phyloP scores from a whole-genome alignment of 2,113 vertebrate genomes.

The Festucalex cinctus region DNA sequence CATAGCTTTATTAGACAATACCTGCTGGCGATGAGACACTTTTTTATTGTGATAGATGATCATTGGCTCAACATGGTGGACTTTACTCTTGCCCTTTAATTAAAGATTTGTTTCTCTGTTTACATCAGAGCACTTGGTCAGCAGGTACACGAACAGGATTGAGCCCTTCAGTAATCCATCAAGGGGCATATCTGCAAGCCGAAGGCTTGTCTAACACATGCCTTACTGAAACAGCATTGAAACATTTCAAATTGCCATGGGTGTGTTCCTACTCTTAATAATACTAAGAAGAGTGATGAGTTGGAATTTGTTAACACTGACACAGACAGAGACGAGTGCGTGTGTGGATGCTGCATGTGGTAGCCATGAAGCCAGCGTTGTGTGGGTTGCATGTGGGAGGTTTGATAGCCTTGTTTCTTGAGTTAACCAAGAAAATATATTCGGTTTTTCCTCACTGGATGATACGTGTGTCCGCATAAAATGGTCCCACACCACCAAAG shows the following conservation, averaged over 20 bases:
- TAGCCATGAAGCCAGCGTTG: conserved; percentile 26
- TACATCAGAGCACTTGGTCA: not conserved
- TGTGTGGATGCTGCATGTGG: conserved; percentile 24
- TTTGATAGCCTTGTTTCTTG: conserved; percentile 20
- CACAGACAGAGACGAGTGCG: conserved; percentile 6
- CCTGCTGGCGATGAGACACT: not conserved
- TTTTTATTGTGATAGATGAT: not conserved
- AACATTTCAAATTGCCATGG: not conserved
- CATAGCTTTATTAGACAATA: not conserved
- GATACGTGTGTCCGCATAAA: conserved; percentile 26
- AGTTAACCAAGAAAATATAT: conserved; percentile 15
- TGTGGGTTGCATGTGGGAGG: conserved; percentile 53
- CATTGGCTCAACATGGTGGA: not conserved
- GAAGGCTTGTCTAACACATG: not conserved
- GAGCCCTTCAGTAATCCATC: not conserved
- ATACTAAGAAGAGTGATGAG: conserved; percentile 7
- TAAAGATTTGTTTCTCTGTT: not conserved
- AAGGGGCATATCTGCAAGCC: not conserved
- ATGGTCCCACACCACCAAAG: conserved; percentile 2
- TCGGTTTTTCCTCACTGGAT: conserved; percentile 7
- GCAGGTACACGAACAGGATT: not conserved
- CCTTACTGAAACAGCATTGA: not conserved
- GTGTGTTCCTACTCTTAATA: not conserved
- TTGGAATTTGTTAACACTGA: conserved; percentile 19
- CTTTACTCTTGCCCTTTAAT: not conserved